Conservation (phyloP, 1,140 invertebrate species). For the Drosophila hydei region DNA sequence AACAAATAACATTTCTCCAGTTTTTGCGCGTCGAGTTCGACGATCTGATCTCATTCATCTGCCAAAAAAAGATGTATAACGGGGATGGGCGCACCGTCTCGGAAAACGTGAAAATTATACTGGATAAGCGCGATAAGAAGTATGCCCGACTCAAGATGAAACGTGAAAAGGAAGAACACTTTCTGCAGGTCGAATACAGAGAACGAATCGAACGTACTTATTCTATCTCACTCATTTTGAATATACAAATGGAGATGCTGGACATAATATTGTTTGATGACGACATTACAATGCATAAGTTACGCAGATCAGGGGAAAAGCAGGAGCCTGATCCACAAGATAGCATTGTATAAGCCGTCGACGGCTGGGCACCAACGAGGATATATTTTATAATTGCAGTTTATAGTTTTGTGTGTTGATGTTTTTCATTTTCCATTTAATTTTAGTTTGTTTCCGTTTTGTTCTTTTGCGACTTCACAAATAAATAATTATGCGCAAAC, state of each 20-base stretch:
- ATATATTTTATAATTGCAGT: conserved; percentile 22
- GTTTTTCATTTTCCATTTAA: conserved; percentile 22
- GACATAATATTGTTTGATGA: conserved; percentile 36
- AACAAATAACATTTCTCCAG: conserved; percentile 44
- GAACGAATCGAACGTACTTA: conserved; percentile 35
- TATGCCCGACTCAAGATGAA: no score
- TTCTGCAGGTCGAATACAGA: conserved; percentile 32
- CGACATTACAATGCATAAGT: background rate
- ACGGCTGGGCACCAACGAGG: no score
- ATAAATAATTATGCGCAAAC: conserved; percentile 80
- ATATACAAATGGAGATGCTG: conserved; percentile 53
- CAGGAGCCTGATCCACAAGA: no score
- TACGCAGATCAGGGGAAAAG: background rate
- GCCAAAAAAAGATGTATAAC: conserved; percentile 5
- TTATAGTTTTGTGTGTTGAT: conserved; percentile 5
- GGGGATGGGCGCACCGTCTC: conserved; percentile 44
- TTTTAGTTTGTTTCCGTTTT: conserved; percentile 29
- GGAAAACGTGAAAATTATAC: conserved; percentile 33
- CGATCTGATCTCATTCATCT: background rate
- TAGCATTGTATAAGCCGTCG: no score
- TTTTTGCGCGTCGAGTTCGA: conserved; percentile 60
- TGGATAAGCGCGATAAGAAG: conserved; percentile 13
- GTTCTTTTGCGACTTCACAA: conserved; percentile 47
- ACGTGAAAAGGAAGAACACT: conserved; percentile 19
- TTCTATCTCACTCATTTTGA: conserved; percentile 25